Evolutionary conservation across 2,797 vertebrate species (phyloP).

Genomic region (Silurus aristotelis): DNA sequence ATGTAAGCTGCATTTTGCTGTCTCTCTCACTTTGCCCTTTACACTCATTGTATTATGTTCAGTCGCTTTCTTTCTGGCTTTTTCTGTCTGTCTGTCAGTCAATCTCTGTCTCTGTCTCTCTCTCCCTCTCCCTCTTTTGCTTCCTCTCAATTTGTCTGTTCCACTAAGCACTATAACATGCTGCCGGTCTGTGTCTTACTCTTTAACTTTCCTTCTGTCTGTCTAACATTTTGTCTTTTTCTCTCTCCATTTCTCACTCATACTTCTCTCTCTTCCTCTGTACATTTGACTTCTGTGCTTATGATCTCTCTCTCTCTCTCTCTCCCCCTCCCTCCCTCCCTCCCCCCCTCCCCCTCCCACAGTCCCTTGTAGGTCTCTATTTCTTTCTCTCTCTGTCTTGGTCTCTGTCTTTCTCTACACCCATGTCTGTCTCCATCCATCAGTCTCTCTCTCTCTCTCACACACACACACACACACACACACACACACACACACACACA

Average conservation of each 20-base stretch:
- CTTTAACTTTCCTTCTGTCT: too few species aligned
- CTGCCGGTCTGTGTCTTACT: too few species aligned
- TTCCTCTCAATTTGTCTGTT: not conserved
- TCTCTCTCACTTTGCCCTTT: not conserved
- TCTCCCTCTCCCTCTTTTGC: too few species aligned
- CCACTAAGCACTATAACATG: too few species aligned
- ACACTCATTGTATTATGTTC: too few species aligned
- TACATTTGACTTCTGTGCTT: too few species aligned
- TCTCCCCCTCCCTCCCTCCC: not conserved
- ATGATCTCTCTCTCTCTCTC: too few species aligned
- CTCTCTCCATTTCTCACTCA: not conserved
- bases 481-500: slow-evolving; percentile 4
- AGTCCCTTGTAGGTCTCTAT: not conserved
- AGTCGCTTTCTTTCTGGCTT: too few species aligned
- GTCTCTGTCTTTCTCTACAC: not conserved
- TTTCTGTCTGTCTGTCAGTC: not conserved
- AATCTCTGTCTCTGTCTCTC: too few species aligned
- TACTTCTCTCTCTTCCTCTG: not conserved
- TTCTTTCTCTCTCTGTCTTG: not conserved
- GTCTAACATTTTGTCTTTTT: too few species aligned
- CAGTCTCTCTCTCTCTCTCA: not conserved
- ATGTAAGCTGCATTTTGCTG: not conserved
- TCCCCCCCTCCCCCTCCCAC: too few species aligned
- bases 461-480: not conserved
- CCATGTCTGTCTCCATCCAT: not conserved